Evolutionary conservation across 30 jellyfish, hydroid and myxozoan species (phyloP), one percentile per base, ranked within the genome.

Genomic region (Chrysaora quinquecirrha): DNA sequence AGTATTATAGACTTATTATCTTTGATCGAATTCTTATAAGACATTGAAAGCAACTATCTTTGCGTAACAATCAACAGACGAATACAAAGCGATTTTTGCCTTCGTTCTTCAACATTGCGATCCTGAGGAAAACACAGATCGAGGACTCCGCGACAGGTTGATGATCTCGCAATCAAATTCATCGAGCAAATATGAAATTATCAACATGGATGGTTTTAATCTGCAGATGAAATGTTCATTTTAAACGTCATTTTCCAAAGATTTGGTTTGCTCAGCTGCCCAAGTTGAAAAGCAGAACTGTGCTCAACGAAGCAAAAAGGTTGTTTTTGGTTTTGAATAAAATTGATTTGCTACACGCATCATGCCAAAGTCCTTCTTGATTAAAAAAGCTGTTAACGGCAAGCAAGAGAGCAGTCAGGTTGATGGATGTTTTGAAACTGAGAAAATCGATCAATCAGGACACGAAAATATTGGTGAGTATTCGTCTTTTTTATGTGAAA

Each of bases 341-440:
- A 68, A 49, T n/a, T 68, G 23, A 46, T 66, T 64, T 29, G 10
- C 28, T 21, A 24, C 48, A 47, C 38, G 34, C 43, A 66, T n/a
- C 50, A 85, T 85, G 96, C 96, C 96, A 30, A 85, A 29, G 58
- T 85, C 96, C 19, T 85, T 85, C 70, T 76, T 85, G 58, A 75
- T 85, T 47, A 85, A 75, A 87, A 85, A 85, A 70, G 48, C 67
- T 73, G 43, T 23, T 70, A 82, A 76, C 85, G 76, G 56, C 60
- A 82, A 82, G 92, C 92, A 82, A 68, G 92, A 82, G 85, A 70
- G 85, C 92, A 82, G 54, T 64, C 92, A 49, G 38, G 27, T 3
- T 3, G 25, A 52, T 10, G 68, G 25, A 14, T 52, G 76, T 46
- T 12, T 46, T 24, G 50, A 43, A 28, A 28, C 50, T 7, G 79